A percentile compares a stretch with the other conserved stretches of the same genome.
These are phyloP conservation scores for Calonectris borealis DNA, from an alignment of 2,113 vertebrate genomes.

Conservation along the genomic window DNA sequence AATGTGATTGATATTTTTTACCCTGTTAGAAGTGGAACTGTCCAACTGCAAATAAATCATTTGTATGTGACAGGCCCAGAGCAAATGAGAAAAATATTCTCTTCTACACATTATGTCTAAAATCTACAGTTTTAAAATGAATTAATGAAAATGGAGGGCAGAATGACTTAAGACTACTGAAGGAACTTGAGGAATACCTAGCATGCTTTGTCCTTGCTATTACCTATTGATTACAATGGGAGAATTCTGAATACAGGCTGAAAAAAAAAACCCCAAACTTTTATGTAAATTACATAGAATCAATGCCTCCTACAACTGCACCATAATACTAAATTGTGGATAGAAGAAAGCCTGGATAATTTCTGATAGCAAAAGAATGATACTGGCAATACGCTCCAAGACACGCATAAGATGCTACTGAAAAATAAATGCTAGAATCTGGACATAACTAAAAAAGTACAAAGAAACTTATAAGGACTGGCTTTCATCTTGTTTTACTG, in stretches of 20 bases:
- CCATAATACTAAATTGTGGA: background rate
- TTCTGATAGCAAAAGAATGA: background rate
- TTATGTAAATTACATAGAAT: background rate
- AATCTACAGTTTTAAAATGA: constrained; percentile 8
- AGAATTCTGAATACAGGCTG: background rate
- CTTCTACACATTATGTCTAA: background rate
- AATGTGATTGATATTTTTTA: background rate
- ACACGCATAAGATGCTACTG: background rate
- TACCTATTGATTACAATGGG: background rate
- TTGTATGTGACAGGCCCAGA: background rate
- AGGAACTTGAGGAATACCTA: background rate
- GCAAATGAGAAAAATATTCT: background rate
- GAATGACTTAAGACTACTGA: background rate
- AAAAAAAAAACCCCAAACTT: background rate
- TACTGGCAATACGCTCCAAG: background rate
- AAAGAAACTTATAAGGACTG: background rate
- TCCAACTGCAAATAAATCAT: constrained; percentile 16
- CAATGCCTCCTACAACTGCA: background rate
- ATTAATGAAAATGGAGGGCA: background rate
- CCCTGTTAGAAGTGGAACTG: background rate
- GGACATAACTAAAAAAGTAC: background rate
- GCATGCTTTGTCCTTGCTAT: background rate
- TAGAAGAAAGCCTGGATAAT: background rate
- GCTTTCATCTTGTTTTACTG: background rate
- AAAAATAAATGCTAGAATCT: background rate